These are phyloP conservation scores for Conus ventricosus DNA, from an alignment of 1,140 invertebrate species.

Conservation along the genomic window DNA sequence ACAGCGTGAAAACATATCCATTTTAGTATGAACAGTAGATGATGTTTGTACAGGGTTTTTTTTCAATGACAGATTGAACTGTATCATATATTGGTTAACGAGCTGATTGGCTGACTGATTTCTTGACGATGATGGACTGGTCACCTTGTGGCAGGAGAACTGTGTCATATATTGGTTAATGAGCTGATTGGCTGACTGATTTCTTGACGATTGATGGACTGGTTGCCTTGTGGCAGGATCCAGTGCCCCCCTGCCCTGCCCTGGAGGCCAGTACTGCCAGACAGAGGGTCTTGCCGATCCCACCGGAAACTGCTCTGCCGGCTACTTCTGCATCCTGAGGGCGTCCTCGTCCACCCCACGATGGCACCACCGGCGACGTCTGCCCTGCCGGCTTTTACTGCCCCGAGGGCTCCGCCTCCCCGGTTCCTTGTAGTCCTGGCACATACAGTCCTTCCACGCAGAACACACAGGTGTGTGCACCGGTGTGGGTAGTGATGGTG, in stretches of 20 bases:
- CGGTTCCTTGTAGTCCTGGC: constrained; percentile 64
- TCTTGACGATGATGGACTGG: too few species aligned
- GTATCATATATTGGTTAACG: too few species aligned
- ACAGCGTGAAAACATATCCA: too few species aligned
- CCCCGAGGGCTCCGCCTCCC: constrained; percentile 52
- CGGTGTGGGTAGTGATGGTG: too few species aligned
- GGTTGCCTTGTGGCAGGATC: constrained; percentile 58
- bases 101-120: too few species aligned
- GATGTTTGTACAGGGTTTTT: too few species aligned
- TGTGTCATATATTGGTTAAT: too few species aligned
- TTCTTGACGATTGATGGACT: background rate
- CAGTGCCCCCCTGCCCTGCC: constrained; percentile 63
- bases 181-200: background rate
- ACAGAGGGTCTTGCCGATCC: constrained; percentile 60
- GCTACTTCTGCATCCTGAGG: constrained; percentile 64
- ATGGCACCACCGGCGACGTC: constrained; percentile 61
- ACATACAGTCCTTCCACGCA: constrained; percentile 64
- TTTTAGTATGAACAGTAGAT: too few species aligned
- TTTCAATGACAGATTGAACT: too few species aligned
- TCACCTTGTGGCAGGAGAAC: constrained; percentile 48
- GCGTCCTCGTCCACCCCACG: constrained; percentile 56
- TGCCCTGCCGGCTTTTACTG: constrained; percentile 69
- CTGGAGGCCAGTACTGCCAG: constrained; percentile 67
- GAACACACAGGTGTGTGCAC: constrained; percentile 48
- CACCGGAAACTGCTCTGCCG: constrained; percentile 65